Evolutionary conservation across 2,888 invertebrate species (phyloP), one percentile per base, ranked within the genome.

Genomic region (Dorcus hopei): DNA sequence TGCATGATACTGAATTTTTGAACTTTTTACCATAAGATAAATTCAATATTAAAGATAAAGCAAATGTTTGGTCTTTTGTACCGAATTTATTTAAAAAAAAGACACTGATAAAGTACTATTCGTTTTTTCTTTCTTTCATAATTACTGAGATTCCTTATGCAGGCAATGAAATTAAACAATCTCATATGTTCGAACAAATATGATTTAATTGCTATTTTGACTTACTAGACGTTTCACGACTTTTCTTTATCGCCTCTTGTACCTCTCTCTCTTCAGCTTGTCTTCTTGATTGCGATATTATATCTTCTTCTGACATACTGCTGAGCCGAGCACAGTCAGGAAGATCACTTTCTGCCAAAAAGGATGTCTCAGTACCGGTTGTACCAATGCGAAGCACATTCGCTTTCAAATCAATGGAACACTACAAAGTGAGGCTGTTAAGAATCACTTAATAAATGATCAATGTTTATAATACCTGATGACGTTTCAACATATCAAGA

Each of bases 401-500:
- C 49, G 85, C 84, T 74, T 91, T 91, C 68, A 99, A 80, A 78
- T 98, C 97, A 69, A 97, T 95, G 68, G 89, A 89, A 78, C 97
- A 97, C 87, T 92, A 71, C 64, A 66, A 33, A 33, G 41, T 41
- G 2, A 11, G 5, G 42, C 4, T 42, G 42, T 42, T 6, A 42
- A 42, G 14, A 42, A 42, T 42, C 11, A 14, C 1, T 8, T 11
- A 9, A 8, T 7, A 42, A 6, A 8, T 14, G 5, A 42, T 42
- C 7, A 9, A 1, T 42, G 42, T 14, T 42, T 8, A 7, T 8
- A 42, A 61, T 65, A 92, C 93, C 85, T 96, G 97, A 83, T 98
- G 97, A 70, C 97, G 82, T 80, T 93, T 95, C 0, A 99, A 83
- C 96, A 98, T 97, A 74, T 99, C 98, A 54, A 99, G 58, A 0